Evolutionary conservation across 1,140 invertebrate species (phyloP).

Genomic region (Epicauta chinensis): DNA sequence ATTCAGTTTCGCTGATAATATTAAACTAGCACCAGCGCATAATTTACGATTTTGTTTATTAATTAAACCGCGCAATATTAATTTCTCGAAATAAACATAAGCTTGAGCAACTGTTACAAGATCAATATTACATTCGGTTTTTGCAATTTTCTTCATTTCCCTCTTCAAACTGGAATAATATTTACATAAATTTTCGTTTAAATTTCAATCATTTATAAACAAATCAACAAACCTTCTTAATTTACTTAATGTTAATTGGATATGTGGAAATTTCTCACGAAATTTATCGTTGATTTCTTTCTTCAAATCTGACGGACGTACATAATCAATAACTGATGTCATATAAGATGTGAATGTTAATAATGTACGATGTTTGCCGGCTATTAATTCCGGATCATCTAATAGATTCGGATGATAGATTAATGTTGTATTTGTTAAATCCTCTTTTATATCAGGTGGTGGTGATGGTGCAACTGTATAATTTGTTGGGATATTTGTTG

Average conservation of each 20-base stretch:
- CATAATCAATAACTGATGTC: constrained; percentile 95
- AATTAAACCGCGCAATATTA: constrained; percentile 86
- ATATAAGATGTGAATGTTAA: constrained; percentile 94
- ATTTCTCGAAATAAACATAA: constrained; percentile 96
- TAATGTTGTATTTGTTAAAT: constrained; percentile 26
- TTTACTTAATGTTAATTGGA: constrained; percentile 95
- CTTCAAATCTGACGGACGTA: constrained; percentile 92
- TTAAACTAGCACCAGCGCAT: constrained; percentile 88
- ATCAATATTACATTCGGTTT: constrained; percentile 79
- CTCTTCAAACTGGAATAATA: constrained; percentile 72
- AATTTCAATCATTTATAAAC: neutral
- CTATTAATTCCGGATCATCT: constrained; percentile 92
- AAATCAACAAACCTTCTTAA: constrained; percentile 87
- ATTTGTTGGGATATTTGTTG: constrained; percentile 12
- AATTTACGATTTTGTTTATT: constrained; percentile 94
- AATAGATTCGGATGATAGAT: constrained; percentile 81
- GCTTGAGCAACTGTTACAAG: constrained; percentile 89
- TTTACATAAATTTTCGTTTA: neutral
- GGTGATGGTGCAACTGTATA: constrained; percentile 53
- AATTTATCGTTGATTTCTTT: constrained; percentile 98
- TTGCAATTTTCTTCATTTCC: constrained; percentile 92
- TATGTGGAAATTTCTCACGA: constrained; percentile 87
- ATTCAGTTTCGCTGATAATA: constrained; percentile 93
- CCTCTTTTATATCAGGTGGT: constrained; percentile 44
- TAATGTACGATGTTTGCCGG: constrained; percentile 89